These are phyloP conservation scores for Synergus itoensis DNA, from an alignment of 2,888 invertebrate genomes.

Conservation along the genomic window DNA sequence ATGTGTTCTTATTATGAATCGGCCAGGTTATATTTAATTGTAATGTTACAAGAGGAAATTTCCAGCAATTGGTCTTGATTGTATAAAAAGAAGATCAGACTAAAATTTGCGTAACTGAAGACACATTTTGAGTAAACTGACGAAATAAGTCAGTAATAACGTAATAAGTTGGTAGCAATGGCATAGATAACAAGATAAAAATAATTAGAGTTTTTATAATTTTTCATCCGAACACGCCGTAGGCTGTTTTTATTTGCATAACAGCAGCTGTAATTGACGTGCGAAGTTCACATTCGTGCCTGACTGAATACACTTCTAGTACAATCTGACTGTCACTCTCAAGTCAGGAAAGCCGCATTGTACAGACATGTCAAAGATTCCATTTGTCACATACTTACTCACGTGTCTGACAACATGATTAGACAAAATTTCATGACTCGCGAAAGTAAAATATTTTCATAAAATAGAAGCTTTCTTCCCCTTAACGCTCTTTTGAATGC, in stretches of 20 bases:
- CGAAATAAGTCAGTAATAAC: neutral
- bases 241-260: slow-evolving; percentile 54
- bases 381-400: slow-evolving; percentile 5
- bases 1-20: too few species aligned
- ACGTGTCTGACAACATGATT: slow-evolving; percentile 13
- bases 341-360: slow-evolving; percentile 26
- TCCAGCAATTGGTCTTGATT: too few species aligned
- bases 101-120: too few species aligned
- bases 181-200: neutral
- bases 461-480: slow-evolving; percentile 37
- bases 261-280: slow-evolving; percentile 69
- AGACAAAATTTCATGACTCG: slow-evolving; percentile 42
- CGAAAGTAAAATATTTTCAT: slow-evolving; percentile 47
- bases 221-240: neutral
- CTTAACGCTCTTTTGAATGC: too few species aligned
- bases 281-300: slow-evolving; percentile 70
- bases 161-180: neutral
- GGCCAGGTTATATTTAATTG: too few species aligned
- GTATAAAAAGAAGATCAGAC: too few species aligned
- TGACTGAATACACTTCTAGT: slow-evolving; percentile 60
- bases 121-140: neutral
- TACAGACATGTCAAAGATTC: slow-evolving; percentile 15
- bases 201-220: slow-evolving; percentile 2
- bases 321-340: slow-evolving; percentile 21
- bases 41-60: too few species aligned